Conservation (phyloP, 2,797 vertebrate genomes). For the Avahi laniger region DNA sequence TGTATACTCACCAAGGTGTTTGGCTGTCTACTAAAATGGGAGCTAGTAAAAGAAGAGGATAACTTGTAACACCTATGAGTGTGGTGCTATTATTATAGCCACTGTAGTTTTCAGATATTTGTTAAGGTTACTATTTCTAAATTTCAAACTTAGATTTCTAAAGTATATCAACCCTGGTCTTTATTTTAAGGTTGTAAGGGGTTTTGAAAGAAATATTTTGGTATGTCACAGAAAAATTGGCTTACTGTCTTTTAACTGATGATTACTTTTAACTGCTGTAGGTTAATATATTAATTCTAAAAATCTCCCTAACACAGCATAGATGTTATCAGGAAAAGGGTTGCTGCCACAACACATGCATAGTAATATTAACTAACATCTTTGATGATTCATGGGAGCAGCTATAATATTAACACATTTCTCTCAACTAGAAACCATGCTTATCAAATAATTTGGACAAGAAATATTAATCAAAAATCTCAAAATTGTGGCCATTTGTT, state of each 20-base stretch:
- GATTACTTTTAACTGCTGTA: background rate
- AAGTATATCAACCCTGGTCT: background rate
- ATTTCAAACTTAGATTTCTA: conserved; percentile 24
- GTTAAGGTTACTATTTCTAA: background rate
- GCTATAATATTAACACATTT: background rate
- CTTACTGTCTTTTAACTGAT: background rate
- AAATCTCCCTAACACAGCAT: background rate
- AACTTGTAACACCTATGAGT: background rate
- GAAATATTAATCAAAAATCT: background rate
- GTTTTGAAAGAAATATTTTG: background rate
- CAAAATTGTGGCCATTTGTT: background rate
- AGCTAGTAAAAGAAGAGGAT: background rate
- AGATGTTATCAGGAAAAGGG: background rate
- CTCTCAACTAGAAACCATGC: background rate
- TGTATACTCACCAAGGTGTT: background rate
- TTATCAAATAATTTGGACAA: background rate
- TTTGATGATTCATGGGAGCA: background rate
- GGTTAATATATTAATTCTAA: background rate
- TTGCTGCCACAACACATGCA: background rate
- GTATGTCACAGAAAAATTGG: background rate
- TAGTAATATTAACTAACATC: background rate
- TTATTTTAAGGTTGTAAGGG: background rate
- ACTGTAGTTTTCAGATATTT: background rate
- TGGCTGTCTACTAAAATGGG: background rate
- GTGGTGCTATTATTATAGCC: background rate